Evolutionary conservation across 2,113 vertebrate genomes (phyloP).

Genomic region (Ammodramus savannarum): DNA sequence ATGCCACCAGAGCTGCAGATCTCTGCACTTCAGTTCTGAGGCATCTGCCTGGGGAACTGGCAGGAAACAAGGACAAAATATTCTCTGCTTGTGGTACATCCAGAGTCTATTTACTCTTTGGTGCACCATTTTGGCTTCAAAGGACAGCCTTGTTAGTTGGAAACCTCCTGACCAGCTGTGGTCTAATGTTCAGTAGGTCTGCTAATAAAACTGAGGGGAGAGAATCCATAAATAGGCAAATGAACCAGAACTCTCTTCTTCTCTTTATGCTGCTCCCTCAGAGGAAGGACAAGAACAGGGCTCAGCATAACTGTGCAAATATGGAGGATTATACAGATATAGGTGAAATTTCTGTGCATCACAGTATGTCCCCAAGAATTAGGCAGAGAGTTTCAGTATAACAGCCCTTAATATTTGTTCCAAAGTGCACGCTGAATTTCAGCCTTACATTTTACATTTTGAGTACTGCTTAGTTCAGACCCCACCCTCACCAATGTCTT

Average conservation of each 20-base stretch:
- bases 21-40: neutral
- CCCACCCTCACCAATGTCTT: neutral
- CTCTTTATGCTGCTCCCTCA: neutral
- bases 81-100: neutral
- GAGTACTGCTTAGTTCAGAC: neutral
- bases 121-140: neutral
- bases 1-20: neutral
- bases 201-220: neutral
- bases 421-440: neutral
- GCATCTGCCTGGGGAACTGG: neutral
- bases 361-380: neutral
- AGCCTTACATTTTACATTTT: neutral
- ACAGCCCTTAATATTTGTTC: neutral
- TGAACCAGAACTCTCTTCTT: neutral
- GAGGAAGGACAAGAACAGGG: neutral
- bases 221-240: neutral
- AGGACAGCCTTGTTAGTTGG: neutral
- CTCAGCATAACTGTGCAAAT: fast-evolving
- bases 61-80: neutral
- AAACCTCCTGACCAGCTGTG: neutral
- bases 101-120: neutral
- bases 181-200: neutral
- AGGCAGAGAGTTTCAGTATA: neutral
- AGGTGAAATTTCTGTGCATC: neutral
- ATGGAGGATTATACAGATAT: neutral